Conservation (phyloP, 2,113 vertebrate genomes). For the Neolamprologus brichardi region DNA sequence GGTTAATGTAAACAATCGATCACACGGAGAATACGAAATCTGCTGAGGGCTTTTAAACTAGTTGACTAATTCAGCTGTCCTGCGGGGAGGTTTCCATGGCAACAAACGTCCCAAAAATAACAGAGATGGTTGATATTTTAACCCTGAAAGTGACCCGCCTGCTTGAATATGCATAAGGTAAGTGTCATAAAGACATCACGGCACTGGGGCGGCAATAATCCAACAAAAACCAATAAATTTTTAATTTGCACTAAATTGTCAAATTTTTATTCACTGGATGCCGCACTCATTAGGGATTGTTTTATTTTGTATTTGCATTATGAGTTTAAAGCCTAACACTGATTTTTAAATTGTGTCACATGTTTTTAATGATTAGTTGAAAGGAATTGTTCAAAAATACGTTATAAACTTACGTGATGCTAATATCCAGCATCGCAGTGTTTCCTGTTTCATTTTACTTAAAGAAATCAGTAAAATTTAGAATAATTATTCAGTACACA, state of each 20-base stretch:
- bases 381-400: neutral
- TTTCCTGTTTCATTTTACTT: neutral
- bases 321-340: accelerated
- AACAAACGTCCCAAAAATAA: slow-evolving; percentile 30
- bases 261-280: neutral
- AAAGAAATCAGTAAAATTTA: accelerated
- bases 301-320: neutral
- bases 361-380: neutral
- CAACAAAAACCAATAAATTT: accelerated
- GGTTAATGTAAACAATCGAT: neutral
- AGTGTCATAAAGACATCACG: neutral
- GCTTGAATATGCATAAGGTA: neutral
- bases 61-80: neutral
- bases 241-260: neutral
- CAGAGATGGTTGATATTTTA: neutral
- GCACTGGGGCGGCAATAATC: neutral
- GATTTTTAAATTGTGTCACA: neutral
- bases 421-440: neutral
- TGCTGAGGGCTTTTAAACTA: neutral
- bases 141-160: neutral
- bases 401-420: accelerated
- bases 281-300: accelerated
- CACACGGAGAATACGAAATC: neutral
- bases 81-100: slow-evolving; percentile 28
- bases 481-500: accelerated